A percentile compares a stretch with the other conserved stretches of the same genome.
These are phyloP conservation scores for Rhynchopsitta pachyrhyncha DNA, from an alignment of 2,113 vertebrate genomes.

Conservation along the genomic window DNA sequence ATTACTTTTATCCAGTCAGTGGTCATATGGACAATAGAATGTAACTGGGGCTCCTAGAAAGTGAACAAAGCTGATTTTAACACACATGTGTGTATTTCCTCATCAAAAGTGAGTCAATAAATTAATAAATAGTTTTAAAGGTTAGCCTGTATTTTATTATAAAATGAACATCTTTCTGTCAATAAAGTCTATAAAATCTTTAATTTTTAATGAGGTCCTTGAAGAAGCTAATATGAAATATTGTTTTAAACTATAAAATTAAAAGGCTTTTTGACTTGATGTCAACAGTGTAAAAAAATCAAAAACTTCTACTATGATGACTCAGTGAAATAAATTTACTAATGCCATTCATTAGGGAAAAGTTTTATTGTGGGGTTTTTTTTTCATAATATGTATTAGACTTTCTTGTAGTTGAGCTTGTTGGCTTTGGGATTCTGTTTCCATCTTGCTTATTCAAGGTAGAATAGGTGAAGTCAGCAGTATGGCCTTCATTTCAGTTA, in stretches of 20 bases:
- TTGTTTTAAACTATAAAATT: background rate
- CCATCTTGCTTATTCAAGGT: background rate
- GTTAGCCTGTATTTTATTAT: background rate
- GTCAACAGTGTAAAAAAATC: background rate
- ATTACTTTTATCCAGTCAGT: background rate
- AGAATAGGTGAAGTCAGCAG: background rate
- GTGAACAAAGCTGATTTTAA: background rate
- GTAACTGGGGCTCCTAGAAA: background rate
- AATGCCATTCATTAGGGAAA: background rate
- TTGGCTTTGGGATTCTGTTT: background rate
- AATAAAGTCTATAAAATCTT: background rate
- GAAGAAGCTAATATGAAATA: background rate
- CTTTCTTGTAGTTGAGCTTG: background rate
- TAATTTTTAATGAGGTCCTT: background rate
- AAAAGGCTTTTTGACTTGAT: background rate
- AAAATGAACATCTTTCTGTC: background rate
- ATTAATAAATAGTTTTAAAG: background rate
- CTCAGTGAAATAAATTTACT: background rate
- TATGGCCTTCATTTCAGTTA: background rate
- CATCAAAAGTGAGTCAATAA: background rate
- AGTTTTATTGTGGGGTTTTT: background rate
- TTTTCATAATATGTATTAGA: background rate
- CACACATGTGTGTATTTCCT: background rate
- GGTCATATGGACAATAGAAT: background rate
- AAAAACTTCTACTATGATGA: background rate